These are phyloP conservation scores for Sander vitreus DNA, from an alignment of 2,113 vertebrate species.

Conservation along the genomic window DNA sequence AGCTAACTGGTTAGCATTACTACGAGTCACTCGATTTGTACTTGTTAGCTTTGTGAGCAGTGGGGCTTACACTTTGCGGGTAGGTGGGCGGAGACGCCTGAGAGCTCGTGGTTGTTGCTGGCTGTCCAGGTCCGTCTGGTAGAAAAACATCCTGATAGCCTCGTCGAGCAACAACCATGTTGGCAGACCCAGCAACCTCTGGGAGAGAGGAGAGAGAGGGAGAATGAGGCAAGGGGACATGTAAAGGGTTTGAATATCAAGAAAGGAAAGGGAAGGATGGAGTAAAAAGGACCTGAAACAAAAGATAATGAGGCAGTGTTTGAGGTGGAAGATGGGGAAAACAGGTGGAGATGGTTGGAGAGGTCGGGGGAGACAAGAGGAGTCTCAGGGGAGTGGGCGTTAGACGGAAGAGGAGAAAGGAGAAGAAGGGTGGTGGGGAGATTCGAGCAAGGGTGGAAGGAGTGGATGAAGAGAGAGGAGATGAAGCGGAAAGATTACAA, in stretches of 20 bases:
- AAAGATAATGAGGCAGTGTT: not conserved
- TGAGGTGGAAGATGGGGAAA: not conserved
- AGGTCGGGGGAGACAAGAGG: not conserved
- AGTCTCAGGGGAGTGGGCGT: slow-evolving; percentile 22
- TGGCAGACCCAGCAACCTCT: slow-evolving; percentile 88
- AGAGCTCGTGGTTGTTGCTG: slow-evolving; percentile 89
- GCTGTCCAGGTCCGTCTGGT: slow-evolving; percentile 88
- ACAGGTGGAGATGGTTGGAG: not conserved
- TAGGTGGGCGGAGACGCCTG: slow-evolving; percentile 90
- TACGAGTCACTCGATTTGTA: not conserved
- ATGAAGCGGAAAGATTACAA: slow-evolving; percentile 39
- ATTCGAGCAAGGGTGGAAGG: slow-evolving; percentile 6
- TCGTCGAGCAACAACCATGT: slow-evolving; percentile 91
- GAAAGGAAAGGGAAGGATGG: slow-evolving; percentile 7
- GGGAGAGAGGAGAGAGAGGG: slow-evolving; percentile 36
- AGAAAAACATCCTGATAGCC: slow-evolving; percentile 92
- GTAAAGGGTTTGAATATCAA: not conserved
- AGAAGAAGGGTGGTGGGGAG: slow-evolving; percentile 30
- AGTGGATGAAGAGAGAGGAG: slow-evolving; percentile 38
- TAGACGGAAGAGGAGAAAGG: slow-evolving; percentile 30
- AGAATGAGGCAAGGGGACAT: not conserved
- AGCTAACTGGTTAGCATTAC: not conserved
- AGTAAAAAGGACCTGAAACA: not conserved
- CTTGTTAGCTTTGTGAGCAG: not conserved
- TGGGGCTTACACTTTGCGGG: slow-evolving; percentile 83